Conservation (phyloP, 2,888 invertebrate species). For the Rhaphigaster nebulosa region DNA sequence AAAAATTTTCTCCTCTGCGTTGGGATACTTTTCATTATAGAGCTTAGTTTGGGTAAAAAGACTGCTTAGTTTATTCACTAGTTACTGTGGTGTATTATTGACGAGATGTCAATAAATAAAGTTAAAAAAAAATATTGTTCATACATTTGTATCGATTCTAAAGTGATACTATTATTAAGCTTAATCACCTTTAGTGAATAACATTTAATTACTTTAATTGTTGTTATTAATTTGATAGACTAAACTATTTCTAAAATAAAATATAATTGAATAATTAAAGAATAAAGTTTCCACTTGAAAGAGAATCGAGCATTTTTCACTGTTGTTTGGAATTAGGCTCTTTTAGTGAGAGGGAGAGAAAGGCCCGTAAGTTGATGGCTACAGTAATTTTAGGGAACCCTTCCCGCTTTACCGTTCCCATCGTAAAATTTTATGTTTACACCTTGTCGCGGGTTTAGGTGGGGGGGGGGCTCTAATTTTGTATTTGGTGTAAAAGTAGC, state of each 20-base stretch:
- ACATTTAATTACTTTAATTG: too few relatives aligned
- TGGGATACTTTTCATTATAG: too few relatives aligned
- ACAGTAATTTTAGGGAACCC: background rate
- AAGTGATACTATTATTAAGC: too few relatives aligned
- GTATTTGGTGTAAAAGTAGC: slow-evolving; percentile 51
- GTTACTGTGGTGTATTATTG: too few relatives aligned
- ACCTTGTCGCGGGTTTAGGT: background rate
- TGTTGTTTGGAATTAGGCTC: background rate
- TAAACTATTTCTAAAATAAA: background rate
- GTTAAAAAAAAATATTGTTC: too few relatives aligned
- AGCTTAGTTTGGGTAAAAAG: too few relatives aligned
- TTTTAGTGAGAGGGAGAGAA: background rate
- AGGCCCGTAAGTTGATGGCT: background rate
- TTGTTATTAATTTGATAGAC: background rate
- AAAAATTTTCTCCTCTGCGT: too few relatives aligned
- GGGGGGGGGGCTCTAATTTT: slow-evolving; percentile 24
- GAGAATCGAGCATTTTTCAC: background rate
- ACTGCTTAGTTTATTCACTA: too few relatives aligned
- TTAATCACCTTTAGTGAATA: too few relatives aligned
- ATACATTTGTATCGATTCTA: too few relatives aligned
- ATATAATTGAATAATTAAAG: background rate
- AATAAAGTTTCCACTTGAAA: background rate
- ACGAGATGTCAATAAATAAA: too few relatives aligned
- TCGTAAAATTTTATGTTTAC: slow-evolving; percentile 57
- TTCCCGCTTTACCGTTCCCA: background rate